Percentiles rank a stretch among this genome's conserved stretches.
Conservation (phyloP, 92 coral and sea anemone genomes). For the Porites divaricata region DNA sequence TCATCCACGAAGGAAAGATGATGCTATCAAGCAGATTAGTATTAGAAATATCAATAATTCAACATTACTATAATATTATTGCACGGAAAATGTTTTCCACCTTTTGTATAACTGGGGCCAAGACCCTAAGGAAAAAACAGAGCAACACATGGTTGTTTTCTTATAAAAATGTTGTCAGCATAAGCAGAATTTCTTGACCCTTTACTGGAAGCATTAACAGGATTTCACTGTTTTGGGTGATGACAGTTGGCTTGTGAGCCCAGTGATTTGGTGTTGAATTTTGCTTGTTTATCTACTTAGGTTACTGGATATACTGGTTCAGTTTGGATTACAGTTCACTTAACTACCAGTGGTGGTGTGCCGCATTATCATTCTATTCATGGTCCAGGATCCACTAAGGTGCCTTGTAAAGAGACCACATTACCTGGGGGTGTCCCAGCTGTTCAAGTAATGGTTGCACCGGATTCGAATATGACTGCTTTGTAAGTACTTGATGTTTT, state of each 20-base stretch:
- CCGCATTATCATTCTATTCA: constrained; percentile 99
- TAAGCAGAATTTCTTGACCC: no score
- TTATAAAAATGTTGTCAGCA: no score
- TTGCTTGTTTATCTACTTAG: constrained; percentile 38
- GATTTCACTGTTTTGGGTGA: no score
- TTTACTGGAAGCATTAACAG: no score
- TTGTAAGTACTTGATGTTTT: constrained; percentile 66
- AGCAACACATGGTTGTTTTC: no score
- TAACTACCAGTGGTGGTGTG: constrained; percentile 86
- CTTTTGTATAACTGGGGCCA: no score
- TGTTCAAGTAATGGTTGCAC: constrained; percentile 94
- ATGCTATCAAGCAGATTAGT: no score
- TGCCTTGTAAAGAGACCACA: constrained; percentile 88
- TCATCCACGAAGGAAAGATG: neutral
- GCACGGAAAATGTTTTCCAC: no score
- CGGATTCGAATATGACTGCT: constrained; percentile 95
- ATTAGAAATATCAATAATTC: no score
- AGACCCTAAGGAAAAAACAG: no score
- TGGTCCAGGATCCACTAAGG: constrained; percentile 99
- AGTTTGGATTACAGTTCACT: constrained; percentile 94
- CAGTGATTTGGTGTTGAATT: neutral
- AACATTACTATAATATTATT: no score
- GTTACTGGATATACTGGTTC: constrained; percentile 83
- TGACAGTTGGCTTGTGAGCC: neutral
- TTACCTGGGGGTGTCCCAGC: constrained; percentile 94